Evolutionary conservation across 2,888 invertebrate genomes (phyloP), one percentile per base, ranked within the genome.

Genomic region (Coecobrya sp.): DNA sequence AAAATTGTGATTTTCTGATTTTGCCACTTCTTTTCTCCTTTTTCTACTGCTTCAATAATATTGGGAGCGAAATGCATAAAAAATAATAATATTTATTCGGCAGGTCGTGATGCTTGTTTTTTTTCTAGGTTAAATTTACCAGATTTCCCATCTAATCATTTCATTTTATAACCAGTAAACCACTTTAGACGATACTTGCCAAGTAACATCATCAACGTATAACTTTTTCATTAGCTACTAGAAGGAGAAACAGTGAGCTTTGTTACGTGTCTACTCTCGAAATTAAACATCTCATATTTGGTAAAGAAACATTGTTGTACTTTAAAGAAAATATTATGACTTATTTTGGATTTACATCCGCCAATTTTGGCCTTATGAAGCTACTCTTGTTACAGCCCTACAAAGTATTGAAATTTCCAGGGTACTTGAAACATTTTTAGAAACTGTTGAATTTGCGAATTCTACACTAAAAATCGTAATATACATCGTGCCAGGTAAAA

Each of bases 81-180:
- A 2, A 73, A 42, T n/a, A n/a, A 73, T 16, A 42, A 19, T 42
- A 11, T 36, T 68, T 49, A 52, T 59, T 81, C 55, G n/a, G 10
- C 36, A 81, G 55, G 81, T 81, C 81, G 81, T 81, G 81, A 55
- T 55, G 8, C 8, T 59, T 5, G 30, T 30, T 30, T 81, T 8
- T n/a, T 81, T 81, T 81, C 30, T 81, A 52, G 81, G 81, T 81
- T 81, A 81, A 36, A 55, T 81, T 52, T 79, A 55, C 79, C 25
- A 79, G 52, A 59, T 59, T 81, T 55, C 0, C 11, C 49, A 52
- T 25, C 27, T 27, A 52, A 79, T 79, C 76, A 27, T 49, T 52
- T 79, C 27, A 79, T 52, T 73, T 79, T 79, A 8, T 36, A 81
- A 19, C 16, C 55, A 81, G 81, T 81, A 81, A 22, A 79, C 25